phyloP scores from a whole-genome alignment of 2,888 invertebrate genomes.

The Lordiphosa andalusiaca region DNA sequence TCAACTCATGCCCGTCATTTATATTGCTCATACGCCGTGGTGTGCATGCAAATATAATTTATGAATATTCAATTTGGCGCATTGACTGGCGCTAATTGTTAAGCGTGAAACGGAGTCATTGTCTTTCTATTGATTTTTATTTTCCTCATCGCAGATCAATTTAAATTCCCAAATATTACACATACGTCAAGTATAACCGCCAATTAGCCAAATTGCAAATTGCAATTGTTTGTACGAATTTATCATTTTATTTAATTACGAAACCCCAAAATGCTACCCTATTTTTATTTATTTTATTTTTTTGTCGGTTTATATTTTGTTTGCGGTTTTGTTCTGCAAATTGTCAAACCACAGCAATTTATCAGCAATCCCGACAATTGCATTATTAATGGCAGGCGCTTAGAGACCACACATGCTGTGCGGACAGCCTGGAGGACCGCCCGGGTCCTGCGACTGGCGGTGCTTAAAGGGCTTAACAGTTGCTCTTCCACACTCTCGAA shows the following conservation, averaged over 20 bases:
- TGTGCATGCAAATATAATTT: slow-evolving; percentile 50
- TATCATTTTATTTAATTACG: slow-evolving; percentile 8
- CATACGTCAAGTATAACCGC: slow-evolving; percentile 21
- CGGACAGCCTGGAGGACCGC: slow-evolving; percentile 7
- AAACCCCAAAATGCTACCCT: slow-evolving; percentile 7
- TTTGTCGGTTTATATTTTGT: slow-evolving; percentile 24
- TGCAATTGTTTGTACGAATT: background rate
- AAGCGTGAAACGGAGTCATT: slow-evolving; percentile 16
- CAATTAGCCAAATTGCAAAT: slow-evolving; percentile 31
- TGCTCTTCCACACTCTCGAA: background rate
- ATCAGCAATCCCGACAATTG: slow-evolving; percentile 60
- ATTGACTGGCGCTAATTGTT: slow-evolving; percentile 55
- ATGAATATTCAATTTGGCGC: slow-evolving; percentile 50
- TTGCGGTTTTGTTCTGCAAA: slow-evolving; percentile 49
- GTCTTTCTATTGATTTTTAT: slow-evolving; percentile 22
- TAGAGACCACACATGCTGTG: slow-evolving; percentile 53
- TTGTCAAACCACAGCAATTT: slow-evolving; percentile 65
- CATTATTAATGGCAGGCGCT: slow-evolving; percentile 64
- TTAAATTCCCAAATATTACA: slow-evolving; percentile 18
- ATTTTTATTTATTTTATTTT: slow-evolving; percentile 5
- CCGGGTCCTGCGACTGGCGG: slow-evolving; percentile 14
- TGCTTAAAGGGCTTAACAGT: slow-evolving; percentile 35
- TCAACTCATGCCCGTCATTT: slow-evolving; percentile 51
- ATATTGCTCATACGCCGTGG: slow-evolving; percentile 62
- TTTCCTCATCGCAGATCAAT: slow-evolving; percentile 32